Percentiles rank a stretch among this genome's conserved stretches.
phyloP scores from a whole-genome alignment of 2,797 vertebrate genomes.

The Eulemur mongoz region DNA sequence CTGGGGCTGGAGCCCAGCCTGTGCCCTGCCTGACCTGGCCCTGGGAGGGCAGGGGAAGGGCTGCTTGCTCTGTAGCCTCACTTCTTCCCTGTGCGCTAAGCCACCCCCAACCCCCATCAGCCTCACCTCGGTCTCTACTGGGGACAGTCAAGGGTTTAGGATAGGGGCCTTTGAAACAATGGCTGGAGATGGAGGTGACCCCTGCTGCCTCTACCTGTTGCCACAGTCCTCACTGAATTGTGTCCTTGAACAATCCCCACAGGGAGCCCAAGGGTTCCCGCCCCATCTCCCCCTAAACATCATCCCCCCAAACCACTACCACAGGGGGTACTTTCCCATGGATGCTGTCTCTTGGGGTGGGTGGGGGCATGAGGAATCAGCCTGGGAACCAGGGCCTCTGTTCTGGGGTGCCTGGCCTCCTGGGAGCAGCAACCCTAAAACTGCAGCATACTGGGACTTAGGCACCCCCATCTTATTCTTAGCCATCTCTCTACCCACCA shows the following conservation, averaged over 20 bases:
- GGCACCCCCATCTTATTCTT: background rate
- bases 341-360: background rate
- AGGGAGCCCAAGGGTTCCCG: background rate
- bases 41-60: slow-evolving; percentile 19
- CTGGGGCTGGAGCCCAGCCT: slow-evolving; percentile 59
- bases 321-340: background rate
- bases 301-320: background rate
- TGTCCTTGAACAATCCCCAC: background rate
- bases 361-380: background rate
- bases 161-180: slow-evolving; percentile 7
- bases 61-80: background rate
- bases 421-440: background rate
- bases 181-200: background rate
- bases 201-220: background rate
- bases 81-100: background rate
- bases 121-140: background rate
- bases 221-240: background rate
- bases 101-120: background rate
- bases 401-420: background rate
- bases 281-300: background rate
- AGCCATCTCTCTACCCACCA: background rate
- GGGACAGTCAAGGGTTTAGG: background rate
- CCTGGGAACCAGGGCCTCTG: background rate
- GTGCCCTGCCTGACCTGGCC: slow-evolving; percentile 60
- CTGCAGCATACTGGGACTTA: background rate